Conservation (phyloP, 1,140 invertebrate species). For the Colletes latitarsis region DNA sequence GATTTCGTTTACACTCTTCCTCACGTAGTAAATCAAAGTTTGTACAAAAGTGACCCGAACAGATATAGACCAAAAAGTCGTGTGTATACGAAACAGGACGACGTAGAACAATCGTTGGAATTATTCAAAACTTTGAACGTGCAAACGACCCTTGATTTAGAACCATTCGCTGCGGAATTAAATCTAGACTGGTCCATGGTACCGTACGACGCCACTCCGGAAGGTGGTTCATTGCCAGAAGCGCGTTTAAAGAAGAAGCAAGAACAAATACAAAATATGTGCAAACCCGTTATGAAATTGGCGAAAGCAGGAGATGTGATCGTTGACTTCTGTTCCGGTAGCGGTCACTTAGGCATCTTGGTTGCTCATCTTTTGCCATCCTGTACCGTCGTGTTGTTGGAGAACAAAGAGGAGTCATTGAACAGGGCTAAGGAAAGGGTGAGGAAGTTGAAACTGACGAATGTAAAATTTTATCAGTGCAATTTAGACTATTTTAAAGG, state of each 20-base stretch:
- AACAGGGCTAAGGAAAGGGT: constrained; percentile 88
- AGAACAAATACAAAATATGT: constrained; percentile 94
- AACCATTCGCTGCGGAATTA: constrained; percentile 78
- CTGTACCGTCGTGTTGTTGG: constrained; percentile 90
- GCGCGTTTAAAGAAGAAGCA: constrained; percentile 89
- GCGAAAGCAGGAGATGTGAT: constrained; percentile 84
- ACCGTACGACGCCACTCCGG: constrained; percentile 88
- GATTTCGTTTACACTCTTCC: constrained; percentile 66
- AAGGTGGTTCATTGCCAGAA: constrained; percentile 89
- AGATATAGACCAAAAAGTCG: constrained; percentile 88
- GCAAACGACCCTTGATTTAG: constrained; percentile 70
- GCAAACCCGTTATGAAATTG: constrained; percentile 88
- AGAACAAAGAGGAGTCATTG: constrained; percentile 96
- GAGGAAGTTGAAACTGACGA: constrained; percentile 85
- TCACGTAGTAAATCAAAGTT: constrained; percentile 81
- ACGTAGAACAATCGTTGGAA: constrained; percentile 86
- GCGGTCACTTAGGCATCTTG: constrained; percentile 95
- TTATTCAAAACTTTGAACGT: constrained; percentile 77
- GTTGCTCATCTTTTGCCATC: constrained; percentile 90
- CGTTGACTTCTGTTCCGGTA: constrained; percentile 97
- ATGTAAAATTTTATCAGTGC: constrained; percentile 92
- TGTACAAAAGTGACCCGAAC: constrained; percentile 91
- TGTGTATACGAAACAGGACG: constrained; percentile 88
- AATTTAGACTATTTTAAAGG: constrained; percentile 93
- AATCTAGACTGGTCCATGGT: constrained; percentile 85